Conservation (phyloP, 2,888 invertebrate genomes). For the Noctua fimbriata region DNA sequence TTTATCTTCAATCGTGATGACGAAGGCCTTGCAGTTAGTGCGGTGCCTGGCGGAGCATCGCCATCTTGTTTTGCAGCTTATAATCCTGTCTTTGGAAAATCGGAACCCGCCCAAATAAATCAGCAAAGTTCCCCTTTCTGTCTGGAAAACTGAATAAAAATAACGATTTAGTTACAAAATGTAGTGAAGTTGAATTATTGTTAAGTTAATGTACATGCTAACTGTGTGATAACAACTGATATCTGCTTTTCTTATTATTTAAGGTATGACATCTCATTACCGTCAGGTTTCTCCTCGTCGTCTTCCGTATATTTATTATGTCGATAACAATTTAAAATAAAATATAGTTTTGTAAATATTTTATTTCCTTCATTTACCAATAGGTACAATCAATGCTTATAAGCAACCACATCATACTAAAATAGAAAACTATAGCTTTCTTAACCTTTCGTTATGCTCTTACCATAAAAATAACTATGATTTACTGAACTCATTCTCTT, state of each 20-base stretch:
- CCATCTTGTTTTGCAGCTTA: slow-evolving; percentile 70
- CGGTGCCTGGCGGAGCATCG: slow-evolving; percentile 72
- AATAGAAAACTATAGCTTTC: slow-evolving; percentile 30
- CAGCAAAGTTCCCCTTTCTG: slow-evolving; percentile 27
- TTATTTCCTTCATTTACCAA: slow-evolving; percentile 34
- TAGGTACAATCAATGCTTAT: slow-evolving; percentile 6
- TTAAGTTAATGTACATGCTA: too few species aligned
- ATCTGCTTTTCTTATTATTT: too few species aligned
- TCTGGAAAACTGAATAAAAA: slow-evolving; percentile 38
- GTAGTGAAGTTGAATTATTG: background rate
- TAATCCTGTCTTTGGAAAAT: slow-evolving; percentile 55
- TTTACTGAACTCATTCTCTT: too few species aligned
- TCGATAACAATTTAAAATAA: background rate
- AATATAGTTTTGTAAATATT: slow-evolving; percentile 11
- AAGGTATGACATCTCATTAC: too few species aligned
- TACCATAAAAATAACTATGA: too few species aligned
- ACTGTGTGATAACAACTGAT: too few species aligned
- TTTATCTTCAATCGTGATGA: slow-evolving; percentile 38
- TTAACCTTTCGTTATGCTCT: background rate
- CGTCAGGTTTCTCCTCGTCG: background rate
- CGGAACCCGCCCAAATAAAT: slow-evolving; percentile 48
- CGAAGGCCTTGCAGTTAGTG: slow-evolving; percentile 52
- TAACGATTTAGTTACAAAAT: background rate
- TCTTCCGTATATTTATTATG: background rate
- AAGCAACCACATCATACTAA: slow-evolving; percentile 30